Evolutionary conservation across 2,113 vertebrate genomes (phyloP), one percentile per base, ranked within the genome.

Genomic region (Eulemur macaco): DNA sequence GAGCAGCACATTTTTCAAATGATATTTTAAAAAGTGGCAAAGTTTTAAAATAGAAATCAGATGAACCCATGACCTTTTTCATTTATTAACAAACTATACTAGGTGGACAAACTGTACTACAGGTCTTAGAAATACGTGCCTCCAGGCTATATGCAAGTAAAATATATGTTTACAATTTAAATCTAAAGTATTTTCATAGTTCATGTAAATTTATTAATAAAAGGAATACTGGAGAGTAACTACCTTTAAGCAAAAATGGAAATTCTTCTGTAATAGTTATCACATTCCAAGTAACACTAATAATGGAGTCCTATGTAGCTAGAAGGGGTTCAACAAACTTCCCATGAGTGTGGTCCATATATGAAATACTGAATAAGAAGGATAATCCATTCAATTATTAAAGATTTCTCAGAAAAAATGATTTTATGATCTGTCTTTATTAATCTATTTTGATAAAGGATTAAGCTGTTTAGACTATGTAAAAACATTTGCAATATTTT

Each of bases 401-500:
- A 84, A 80, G 39, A 56, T 80, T 74, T 45, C 18, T n/a, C 15
- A 66, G 74, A 5, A 91, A 50, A 74, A 69, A 64, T 6, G 12
- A 73, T 23, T 42, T 45, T 45, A 47, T n/a, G 25, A 13, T 31
- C 3, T 50, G 20, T 27, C 42, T 29, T 71, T 71, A 66, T 18
- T 68, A 78, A 74, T 58, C 9, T 77, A 45, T 76, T 69, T 88
- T 78, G 73, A 73, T 63, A 91, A 93, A 63, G 42, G 25, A 3
- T 77, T 84, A 86, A 91, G 66, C 37, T 64, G 9, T 94, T 68
- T 73, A 82, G 93, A 77, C 15, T 39, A 54, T 14, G 31, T 74
- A 47, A 94, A 88, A 85, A 88, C 20, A 66, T 37, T 37, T 85
- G 29, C 69, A 64, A 31, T 86, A 47, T 39, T 93, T 95, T 83